Evolutionary conservation across 2,888 invertebrate species (phyloP).

Genomic region (Hypena proboscidalis): DNA sequence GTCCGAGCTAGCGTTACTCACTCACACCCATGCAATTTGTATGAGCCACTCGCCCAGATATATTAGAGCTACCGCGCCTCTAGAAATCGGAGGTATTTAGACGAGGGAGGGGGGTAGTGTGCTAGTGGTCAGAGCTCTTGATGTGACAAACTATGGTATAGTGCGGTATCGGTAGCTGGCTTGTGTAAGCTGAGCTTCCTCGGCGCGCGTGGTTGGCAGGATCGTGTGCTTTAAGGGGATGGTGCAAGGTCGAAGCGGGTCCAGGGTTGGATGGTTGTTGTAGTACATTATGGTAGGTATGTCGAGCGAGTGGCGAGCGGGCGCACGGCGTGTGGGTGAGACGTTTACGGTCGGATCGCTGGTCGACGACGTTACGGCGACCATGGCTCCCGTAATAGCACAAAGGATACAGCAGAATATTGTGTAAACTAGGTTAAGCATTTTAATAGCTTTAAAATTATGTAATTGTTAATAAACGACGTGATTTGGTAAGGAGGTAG

Average conservation of each 20-base stretch:
- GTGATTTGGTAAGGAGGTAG: too few relatives aligned
- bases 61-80: conserved; percentile 52
- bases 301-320: conserved; percentile 77
- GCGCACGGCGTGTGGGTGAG: conserved; percentile 82
- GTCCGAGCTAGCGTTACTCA: conserved; percentile 80
- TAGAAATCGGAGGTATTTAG: conserved; percentile 47
- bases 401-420: conserved; percentile 8
- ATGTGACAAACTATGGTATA: conserved; percentile 79
- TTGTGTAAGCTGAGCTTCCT: conserved; percentile 52
- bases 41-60: conserved; percentile 59
- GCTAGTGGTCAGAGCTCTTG: conserved; percentile 76
- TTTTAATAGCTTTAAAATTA: too few relatives aligned
- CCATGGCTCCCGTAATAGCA: conserved; percentile 40
- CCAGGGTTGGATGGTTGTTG: conserved; percentile 52
- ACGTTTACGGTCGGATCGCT: conserved; percentile 84
- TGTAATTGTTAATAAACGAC: too few relatives aligned
- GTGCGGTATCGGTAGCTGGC: conserved; percentile 74
- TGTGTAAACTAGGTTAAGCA: neutral
- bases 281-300: conserved; percentile 76
- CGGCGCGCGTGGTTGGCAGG: conserved; percentile 37
- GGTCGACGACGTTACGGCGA: conserved; percentile 71
- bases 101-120: conserved; percentile 61
- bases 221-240: conserved; percentile 26
- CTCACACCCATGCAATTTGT: conserved; percentile 81
- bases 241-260: conserved; percentile 46